Base-by-base conservation (phyloP, 2,888 invertebrate species). In the Drosophila suboccidentalis region DNA sequence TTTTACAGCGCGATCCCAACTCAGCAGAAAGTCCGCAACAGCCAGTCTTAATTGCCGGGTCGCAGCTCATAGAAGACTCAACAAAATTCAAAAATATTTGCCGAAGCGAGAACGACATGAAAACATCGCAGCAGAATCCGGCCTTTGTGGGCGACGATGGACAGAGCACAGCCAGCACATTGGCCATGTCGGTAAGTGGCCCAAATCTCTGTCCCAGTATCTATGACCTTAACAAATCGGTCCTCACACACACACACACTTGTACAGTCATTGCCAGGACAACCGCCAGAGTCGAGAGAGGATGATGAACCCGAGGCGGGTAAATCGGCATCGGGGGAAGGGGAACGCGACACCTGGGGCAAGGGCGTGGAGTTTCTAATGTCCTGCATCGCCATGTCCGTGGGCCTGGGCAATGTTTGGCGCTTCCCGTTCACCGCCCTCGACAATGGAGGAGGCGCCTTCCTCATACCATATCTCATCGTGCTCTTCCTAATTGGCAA, bases 401-500 rank as follows among this genome's bases (percentile, higher is more conserved):
- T 95, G 2, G 95, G 95, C 0, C 91, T 95, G 44, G 95, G 95
- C 47, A 95, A 95, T 81, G 94, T 95, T n/a, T 95, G 95, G 95
- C 93, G 95, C 57, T 95, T 95, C 90, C 95, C 95, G 1, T 95
- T 94, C 90, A 94, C 94, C 0, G 95, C 95, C 0, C 94, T 95
- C 78, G 94, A 95, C 80, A 95, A 95, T 85, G 95, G 95, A 1
- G 95, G 95, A 1, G 95, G 95, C 6, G 95, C 95, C 0, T 95
- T 95, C 80, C 91, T 95, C 26, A 95, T 95, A 69, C 95, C 95
- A 38, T 93, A 96, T 83, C 92, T 95, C 53, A 93, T 95, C 67
- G 94, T 95, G 10, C 91, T 96, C 51, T 92, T 95, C 59, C 88
- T 96, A 58, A 94, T 96, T 58, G 95, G 95, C 55, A 94, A 95